Base-by-base conservation (phyloP, 2,888 invertebrate species). In the Coenonympha glycerion region DNA sequence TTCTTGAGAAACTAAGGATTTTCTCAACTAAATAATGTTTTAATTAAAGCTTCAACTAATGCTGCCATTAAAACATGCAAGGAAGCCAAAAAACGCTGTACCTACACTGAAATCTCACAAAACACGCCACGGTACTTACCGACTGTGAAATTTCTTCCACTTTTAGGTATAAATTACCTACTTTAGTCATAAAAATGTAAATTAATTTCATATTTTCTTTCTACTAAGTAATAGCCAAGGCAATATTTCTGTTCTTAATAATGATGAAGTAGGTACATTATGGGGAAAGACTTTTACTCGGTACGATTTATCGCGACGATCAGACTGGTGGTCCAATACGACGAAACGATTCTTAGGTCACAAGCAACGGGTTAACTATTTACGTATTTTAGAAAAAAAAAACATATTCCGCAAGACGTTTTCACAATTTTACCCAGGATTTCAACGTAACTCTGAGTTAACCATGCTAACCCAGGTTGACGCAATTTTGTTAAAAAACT, bases 71-170 rank as follows among this genome's bases (percentile, higher is more conserved):
- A 45, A 55, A 49, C 52, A 52, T 50, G 55, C 44, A 36, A 47
- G 52, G 30, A 49, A 49, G 30, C 30, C 21, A 44, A n/a, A 49
- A 52, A 55, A 45, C 31, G 30, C 13, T 18, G 13, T 9, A 18
- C 42, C 33, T 21, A 37, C 42, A 16, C n/a, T n/a, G 34, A 52
- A 49, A 31, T 52, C 33, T 31, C 36, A 45, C 34, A 34, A 44
- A 47, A 52, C 55, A 55, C 55, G 52, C 55, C 24, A 55, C 52
- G 42, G 33, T 53, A 33, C 31, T 46, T 53, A 41, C 21, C 28
- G 36, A 49, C 34, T 49, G 45, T 45, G 45, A 45, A 45, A 34
- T 49, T 52, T 49, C 52, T 34, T 45, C 40, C 30, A 39, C 30
- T 24, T 55, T 49, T 18, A 46, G 46, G 19, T 47, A 50, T 47